Evolutionary conservation across 2,797 vertebrate species (phyloP).

Genomic region (Phataginus tricuspis): DNA sequence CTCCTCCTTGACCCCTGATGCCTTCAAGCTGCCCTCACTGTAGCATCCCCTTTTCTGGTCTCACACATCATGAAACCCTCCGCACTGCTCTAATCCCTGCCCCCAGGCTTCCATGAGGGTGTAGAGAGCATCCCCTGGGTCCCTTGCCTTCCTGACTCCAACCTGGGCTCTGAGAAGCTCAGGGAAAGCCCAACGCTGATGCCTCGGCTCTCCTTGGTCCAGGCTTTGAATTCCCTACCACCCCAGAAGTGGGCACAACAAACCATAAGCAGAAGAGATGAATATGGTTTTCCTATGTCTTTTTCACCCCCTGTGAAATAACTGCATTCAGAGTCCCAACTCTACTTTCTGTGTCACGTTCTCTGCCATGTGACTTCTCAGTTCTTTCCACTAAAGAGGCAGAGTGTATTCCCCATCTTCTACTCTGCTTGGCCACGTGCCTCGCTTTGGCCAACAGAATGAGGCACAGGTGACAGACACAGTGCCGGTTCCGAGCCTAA

Average conservation of each 20-base stretch:
- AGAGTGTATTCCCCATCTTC: not conserved
- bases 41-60: not conserved
- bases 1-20: not conserved
- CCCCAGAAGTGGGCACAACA: not conserved
- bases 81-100: not conserved
- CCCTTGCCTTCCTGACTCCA: not conserved
- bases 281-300: not conserved
- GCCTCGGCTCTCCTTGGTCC: not conserved
- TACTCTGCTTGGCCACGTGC: not conserved
- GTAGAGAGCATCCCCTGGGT: not conserved
- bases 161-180: not conserved
- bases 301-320: not conserved
- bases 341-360: not conserved
- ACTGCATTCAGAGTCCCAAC: not conserved
- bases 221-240: not conserved
- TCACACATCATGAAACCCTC: not conserved
- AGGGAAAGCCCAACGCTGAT: not conserved
- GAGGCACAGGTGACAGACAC: not conserved
- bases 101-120: not conserved
- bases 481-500: not conserved
- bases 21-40: not conserved
- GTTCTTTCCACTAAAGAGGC: not conserved
- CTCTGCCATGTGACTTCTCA: not conserved
- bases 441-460: not conserved
- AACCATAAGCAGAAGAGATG: not conserved